These are phyloP conservation scores for Amphipoea lucens DNA, from an alignment of 2,888 invertebrate genomes.

Conservation along the genomic window DNA sequence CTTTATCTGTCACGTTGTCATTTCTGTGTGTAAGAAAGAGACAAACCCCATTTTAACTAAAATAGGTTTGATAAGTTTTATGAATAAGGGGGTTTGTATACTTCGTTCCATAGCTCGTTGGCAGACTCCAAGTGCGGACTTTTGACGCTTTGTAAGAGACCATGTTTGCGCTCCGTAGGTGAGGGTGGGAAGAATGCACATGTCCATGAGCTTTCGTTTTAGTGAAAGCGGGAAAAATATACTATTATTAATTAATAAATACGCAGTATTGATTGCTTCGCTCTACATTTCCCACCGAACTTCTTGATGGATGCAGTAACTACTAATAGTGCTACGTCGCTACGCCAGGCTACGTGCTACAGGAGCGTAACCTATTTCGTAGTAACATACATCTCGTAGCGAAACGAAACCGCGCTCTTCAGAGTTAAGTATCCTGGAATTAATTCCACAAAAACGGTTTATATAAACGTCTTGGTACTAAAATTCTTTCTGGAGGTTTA, in stretches of 20 bases:
- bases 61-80: too few species aligned
- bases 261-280: constrained; percentile 1
- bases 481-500: background rate
- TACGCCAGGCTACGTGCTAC: constrained; percentile 41
- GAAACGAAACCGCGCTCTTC: constrained; percentile 13
- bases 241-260: background rate
- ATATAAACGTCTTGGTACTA: background rate
- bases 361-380: constrained; percentile 26
- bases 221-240: too few species aligned
- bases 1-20: too few species aligned
- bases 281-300: constrained; percentile 2
- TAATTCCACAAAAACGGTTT: background rate
- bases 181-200: too few species aligned
- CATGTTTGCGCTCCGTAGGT: too few species aligned
- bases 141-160: too few species aligned
- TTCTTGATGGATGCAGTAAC: constrained; percentile 3
- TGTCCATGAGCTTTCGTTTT: too few species aligned
- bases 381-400: constrained; percentile 23
- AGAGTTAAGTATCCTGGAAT: constrained; percentile 14
- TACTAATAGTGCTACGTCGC: constrained; percentile 32
- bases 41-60: too few species aligned
- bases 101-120: too few species aligned
- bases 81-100: too few species aligned
- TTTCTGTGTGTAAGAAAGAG: too few species aligned
- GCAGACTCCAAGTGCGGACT: too few species aligned